These are phyloP conservation scores for Glaucidium brasilianum DNA, from an alignment of 2,113 vertebrate genomes.

Conservation along the genomic window DNA sequence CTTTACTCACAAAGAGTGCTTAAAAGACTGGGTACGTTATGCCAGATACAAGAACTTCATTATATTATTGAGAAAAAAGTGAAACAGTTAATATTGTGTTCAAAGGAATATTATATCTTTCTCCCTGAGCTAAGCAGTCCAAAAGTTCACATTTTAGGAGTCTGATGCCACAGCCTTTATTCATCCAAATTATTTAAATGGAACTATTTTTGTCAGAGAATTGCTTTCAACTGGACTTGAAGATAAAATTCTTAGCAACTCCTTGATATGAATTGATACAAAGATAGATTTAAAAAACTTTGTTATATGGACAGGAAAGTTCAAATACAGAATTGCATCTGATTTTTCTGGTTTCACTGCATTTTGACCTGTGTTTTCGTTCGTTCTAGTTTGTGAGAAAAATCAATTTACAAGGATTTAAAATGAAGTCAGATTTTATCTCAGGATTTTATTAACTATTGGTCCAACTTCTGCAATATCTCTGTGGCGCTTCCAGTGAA, in stretches of 20 bases:
- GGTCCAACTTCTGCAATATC: background rate
- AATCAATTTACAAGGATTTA: background rate
- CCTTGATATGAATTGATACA: background rate
- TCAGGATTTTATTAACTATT: background rate
- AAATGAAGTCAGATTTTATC: background rate
- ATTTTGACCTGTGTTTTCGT: background rate
- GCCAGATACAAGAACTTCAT: constrained; percentile 38
- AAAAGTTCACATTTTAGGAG: background rate
- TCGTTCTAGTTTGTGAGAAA: background rate
- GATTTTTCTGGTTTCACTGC: background rate
- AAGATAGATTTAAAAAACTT: background rate
- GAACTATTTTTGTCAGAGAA: background rate
- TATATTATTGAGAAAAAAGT: constrained; percentile 10
- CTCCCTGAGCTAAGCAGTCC: background rate
- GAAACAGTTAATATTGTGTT: constrained; percentile 42
- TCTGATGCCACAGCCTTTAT: background rate
- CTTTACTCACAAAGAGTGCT: background rate
- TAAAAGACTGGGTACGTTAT: constrained; percentile 32
- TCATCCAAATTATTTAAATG: background rate
- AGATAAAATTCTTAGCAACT: background rate
- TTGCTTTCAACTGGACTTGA: background rate
- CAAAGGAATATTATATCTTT: constrained; percentile 13
- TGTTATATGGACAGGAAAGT: background rate
- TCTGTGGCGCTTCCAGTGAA: background rate
- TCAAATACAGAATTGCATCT: background rate